Evolutionary conservation across 2,888 invertebrate species (phyloP).

Genomic region (Junonia oenone): DNA sequence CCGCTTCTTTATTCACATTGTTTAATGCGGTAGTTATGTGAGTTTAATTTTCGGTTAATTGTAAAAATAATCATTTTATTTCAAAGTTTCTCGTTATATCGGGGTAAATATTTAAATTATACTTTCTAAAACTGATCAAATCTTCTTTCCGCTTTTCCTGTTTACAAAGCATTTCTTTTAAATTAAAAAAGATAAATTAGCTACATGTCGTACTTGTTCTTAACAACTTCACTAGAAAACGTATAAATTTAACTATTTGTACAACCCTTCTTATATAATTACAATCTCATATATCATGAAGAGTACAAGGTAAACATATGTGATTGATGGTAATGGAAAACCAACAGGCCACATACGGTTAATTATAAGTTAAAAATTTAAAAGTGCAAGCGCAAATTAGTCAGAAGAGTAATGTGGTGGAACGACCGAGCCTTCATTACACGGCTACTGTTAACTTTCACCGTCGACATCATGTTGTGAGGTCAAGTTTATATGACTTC

Average conservation of each 20-base stretch:
- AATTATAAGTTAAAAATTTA: constrained; percentile 30
- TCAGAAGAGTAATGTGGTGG: constrained; percentile 34
- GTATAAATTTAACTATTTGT: background rate
- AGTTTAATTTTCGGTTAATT: too few relatives aligned
- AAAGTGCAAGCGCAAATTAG: constrained; percentile 31
- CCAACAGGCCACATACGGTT: constrained; percentile 24
- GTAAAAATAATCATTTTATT: too few relatives aligned
- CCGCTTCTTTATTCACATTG: too few relatives aligned
- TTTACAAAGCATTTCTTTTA: too few relatives aligned
- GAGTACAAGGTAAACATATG: constrained; percentile 27
- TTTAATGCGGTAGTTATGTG: too few relatives aligned
- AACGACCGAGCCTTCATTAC: constrained; percentile 40
- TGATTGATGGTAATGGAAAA: constrained; percentile 30
- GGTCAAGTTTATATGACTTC: constrained; percentile 67
- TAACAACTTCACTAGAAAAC: background rate
- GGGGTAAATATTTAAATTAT: background rate
- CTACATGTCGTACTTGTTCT: background rate
- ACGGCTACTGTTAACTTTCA: constrained; percentile 68
- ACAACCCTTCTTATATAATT: constrained; percentile 18
- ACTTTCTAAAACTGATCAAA: too few relatives aligned
- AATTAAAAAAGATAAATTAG: too few relatives aligned
- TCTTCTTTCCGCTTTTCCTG: too few relatives aligned
- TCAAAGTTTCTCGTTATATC: too few relatives aligned
- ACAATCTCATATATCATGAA: constrained; percentile 19
- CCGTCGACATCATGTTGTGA: constrained; percentile 40